These are phyloP conservation scores for Boloria euphrosyne DNA, from an alignment of 2,888 invertebrate species.

Conservation along the genomic window DNA sequence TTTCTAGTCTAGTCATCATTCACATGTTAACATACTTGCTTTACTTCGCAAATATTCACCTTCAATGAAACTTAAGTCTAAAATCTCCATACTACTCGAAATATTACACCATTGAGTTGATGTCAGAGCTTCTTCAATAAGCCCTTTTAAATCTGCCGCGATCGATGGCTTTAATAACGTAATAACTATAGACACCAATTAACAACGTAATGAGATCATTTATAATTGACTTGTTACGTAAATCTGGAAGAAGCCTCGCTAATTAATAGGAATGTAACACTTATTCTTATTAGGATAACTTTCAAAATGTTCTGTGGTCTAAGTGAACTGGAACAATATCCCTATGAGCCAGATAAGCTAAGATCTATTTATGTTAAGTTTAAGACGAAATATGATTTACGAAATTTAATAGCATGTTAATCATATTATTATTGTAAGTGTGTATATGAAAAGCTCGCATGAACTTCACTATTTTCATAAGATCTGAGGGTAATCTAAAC, in stretches of 20 bases:
- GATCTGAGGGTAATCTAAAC: too few relatives aligned
- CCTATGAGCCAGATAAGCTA: too few relatives aligned
- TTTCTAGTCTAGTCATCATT: background rate
- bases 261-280: background rate
- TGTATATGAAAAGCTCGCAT: too few relatives aligned
- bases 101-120: background rate
- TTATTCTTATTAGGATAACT: background rate
- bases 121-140: constrained; percentile 14
- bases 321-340: too few relatives aligned
- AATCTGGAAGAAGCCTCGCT: background rate
- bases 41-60: too few relatives aligned
- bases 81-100: too few relatives aligned
- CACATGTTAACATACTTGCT: background rate
- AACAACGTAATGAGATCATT: constrained; percentile 47
- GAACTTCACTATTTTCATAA: too few relatives aligned
- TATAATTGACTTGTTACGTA: constrained; percentile 37
- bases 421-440: too few relatives aligned
- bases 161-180: constrained; percentile 49
- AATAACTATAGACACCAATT: constrained; percentile 49
- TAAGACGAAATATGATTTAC: too few relatives aligned
- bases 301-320: background rate
- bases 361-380: too few relatives aligned
- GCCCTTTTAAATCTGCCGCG: constrained; percentile 25
- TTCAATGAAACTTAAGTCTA: too few relatives aligned
- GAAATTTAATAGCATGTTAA: too few relatives aligned